These are phyloP conservation scores for Halictus ligatus DNA, from an alignment of 2,888 invertebrate species.

Conservation along the genomic window DNA sequence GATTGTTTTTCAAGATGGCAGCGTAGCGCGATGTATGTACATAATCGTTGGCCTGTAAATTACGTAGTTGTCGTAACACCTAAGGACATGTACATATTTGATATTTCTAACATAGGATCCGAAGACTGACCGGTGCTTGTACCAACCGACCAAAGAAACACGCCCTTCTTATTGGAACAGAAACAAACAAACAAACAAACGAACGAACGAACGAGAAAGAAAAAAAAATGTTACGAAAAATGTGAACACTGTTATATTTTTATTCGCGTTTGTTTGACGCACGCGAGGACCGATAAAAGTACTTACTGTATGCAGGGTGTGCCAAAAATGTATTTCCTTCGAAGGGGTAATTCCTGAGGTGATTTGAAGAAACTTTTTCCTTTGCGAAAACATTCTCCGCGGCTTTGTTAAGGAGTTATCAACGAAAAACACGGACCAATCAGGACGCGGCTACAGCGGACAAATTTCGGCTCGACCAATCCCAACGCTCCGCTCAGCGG, in stretches of 20 bases:
- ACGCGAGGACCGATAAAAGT: not conserved
- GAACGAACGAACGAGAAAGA: conserved; percentile 27
- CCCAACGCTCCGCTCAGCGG: no score
- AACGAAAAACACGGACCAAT: no score
- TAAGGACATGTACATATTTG: conserved; percentile 66
- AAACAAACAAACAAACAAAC: conserved; percentile 30
- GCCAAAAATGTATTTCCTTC: no score
- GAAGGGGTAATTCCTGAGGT: no score
- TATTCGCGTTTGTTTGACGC: conserved; percentile 61
- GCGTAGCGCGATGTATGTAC: conserved; percentile 64
- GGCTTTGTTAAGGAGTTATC: no score
- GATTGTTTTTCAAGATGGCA: conserved; percentile 45
- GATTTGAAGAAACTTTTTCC: no score
- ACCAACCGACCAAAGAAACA: conserved; percentile 83
- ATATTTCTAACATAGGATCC: conserved; percentile 77
- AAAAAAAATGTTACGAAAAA: conserved; percentile 33
- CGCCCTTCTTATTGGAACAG: conserved; percentile 59
- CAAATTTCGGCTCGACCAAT: no score
- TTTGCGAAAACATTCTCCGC: no score
- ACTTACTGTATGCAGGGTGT: conserved; percentile 19
- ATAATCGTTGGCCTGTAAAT: conserved; percentile 68
- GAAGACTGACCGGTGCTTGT: conserved; percentile 83
- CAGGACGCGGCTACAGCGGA: no score
- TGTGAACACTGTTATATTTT: conserved; percentile 59
- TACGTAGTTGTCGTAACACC: conserved; percentile 48